These are phyloP conservation scores for Porites australiensis DNA, from an alignment of 64 coral and sea anemone species.

Conservation along the genomic window DNA sequence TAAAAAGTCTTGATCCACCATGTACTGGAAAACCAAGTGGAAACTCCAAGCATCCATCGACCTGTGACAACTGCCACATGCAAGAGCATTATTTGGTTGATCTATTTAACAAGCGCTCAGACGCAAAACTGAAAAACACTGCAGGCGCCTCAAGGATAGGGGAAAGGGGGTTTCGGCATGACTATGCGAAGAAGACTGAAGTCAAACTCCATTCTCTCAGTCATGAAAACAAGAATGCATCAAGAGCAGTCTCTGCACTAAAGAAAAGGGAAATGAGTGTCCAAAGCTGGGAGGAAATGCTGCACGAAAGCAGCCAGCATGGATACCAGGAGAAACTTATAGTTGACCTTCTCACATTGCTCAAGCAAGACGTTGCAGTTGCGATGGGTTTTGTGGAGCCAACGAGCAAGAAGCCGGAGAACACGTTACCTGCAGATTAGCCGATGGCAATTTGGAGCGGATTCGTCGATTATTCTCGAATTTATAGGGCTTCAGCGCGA, in stretches of 20 bases:
- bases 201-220: not conserved
- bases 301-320: not conserved
- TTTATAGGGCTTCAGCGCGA: no score
- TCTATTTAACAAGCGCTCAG: not conserved
- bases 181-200: not conserved
- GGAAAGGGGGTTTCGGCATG: not conserved
- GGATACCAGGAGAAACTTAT: constrained; percentile 1
- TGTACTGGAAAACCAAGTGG: constrained; percentile 30
- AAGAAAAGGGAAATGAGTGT: not conserved
- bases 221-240: not conserved
- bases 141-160: not conserved
- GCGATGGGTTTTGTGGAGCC: no score
- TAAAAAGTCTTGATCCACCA: constrained; percentile 21
- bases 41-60: not conserved
- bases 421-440: no score
- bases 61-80: constrained; percentile 5
- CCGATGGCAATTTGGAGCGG: no score
- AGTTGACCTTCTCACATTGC: not conserved
- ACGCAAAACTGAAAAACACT: not conserved
- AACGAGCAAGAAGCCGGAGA: no score
- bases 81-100: not conserved
- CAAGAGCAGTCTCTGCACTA: not conserved
- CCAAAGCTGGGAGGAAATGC: constrained; percentile 16
- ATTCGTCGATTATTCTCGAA: no score
- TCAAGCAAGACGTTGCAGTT: not conserved